Conservation (phyloP, 2,888 invertebrate species). For the Tiliacea aurago region DNA sequence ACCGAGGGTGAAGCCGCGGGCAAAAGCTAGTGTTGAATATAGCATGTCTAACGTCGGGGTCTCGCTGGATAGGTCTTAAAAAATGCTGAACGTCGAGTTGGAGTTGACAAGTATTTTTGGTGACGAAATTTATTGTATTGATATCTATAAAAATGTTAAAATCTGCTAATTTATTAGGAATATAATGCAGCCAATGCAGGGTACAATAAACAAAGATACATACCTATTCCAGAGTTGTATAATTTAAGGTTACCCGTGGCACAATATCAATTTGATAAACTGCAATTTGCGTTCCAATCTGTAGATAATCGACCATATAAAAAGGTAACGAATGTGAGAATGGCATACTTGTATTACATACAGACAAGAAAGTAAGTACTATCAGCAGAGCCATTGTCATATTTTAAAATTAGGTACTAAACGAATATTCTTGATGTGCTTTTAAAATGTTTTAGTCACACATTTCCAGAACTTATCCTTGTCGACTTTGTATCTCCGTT, state of each 20-base stretch:
- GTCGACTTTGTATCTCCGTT: neutral
- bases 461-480: neutral
- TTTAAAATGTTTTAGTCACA: neutral
- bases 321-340: slow-evolving; percentile 19
- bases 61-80: neutral
- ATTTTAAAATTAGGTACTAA: neutral
- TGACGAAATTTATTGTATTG: neutral
- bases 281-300: slow-evolving; percentile 15
- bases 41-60: neutral
- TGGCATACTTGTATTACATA: slow-evolving; percentile 32
- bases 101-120: neutral
- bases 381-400: neutral
- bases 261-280: slow-evolving; percentile 25
- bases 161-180: neutral
- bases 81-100: neutral
- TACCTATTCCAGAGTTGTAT: slow-evolving; percentile 7
- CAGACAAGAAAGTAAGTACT: slow-evolving; percentile 36
- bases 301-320: slow-evolving; percentile 27
- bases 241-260: neutral
- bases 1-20: too few relatives aligned
- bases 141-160: neutral
- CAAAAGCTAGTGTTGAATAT: neutral
- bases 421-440: too few relatives aligned
- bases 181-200: neutral
- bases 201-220: slow-evolving; percentile 15